Percentiles rank a stretch among this genome's conserved stretches.
Conservation (phyloP, 2,113 vertebrate genomes). For the Scomber japonicus region DNA sequence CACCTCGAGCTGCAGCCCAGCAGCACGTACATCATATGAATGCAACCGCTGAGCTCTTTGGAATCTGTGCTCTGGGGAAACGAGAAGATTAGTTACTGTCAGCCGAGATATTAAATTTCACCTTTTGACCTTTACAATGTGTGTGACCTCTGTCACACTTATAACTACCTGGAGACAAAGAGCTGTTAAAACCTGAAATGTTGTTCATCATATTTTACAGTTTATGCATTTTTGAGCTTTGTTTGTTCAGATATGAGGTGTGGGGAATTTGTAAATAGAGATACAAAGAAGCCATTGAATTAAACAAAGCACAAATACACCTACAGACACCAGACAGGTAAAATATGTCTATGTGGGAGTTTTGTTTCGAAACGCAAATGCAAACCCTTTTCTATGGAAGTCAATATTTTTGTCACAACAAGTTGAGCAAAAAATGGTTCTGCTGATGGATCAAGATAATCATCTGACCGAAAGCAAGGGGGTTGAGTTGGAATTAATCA, state of each 20-base stretch:
- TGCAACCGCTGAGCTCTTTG: neutral
- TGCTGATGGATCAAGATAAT: constrained; percentile 15
- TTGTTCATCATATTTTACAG: neutral
- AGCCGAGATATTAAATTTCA: neutral
- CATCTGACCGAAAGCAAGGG: neutral
- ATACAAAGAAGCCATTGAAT: neutral
- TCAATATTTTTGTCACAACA: constrained; percentile 8
- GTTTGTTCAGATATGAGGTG: neutral
- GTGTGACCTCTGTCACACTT: neutral
- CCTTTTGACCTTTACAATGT: neutral
- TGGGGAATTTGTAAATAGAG: neutral
- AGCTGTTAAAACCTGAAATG: neutral
- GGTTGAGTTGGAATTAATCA: neutral
- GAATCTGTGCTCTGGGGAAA: neutral
- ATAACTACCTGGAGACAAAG: neutral
- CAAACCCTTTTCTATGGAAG: too few species aligned
- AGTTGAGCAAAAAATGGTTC: constrained; percentile 2
- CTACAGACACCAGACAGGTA: neutral
- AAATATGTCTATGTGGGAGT: neutral
- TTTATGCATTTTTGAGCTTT: neutral
- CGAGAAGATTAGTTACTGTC: neutral
- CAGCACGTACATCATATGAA: constrained; percentile 1
- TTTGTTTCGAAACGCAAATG: neutral
- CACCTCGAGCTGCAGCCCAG: neutral
- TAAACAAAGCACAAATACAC: neutral